These are phyloP conservation scores for Ginglymostoma cirratum DNA, from an alignment of 2,113 vertebrate species.

Conservation along the genomic window DNA sequence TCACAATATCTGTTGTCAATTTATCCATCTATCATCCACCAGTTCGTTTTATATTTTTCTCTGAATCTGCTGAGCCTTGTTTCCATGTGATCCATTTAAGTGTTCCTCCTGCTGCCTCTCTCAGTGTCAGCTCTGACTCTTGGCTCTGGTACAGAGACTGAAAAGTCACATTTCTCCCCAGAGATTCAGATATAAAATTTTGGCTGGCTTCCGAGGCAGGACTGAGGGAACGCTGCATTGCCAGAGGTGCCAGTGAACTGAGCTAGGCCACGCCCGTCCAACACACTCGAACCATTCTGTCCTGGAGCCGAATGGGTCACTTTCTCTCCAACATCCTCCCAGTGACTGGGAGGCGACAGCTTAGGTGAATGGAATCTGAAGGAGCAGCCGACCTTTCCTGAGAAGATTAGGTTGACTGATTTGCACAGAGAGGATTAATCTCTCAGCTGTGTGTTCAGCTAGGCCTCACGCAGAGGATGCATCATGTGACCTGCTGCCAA, in stretches of 20 bases:
- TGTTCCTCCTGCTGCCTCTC: neutral
- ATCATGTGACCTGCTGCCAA: neutral
- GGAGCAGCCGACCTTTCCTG: neutral
- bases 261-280: too few species aligned
- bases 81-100: neutral
- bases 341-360: neutral
- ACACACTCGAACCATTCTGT: neutral
- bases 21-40: neutral
- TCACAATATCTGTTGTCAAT: neutral
- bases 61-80: neutral
- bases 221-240: neutral
- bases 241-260: neutral
- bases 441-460: neutral
- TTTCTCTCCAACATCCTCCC: neutral
- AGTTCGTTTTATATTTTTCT: neutral
- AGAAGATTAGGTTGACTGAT: neutral
- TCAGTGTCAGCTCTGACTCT: neutral
- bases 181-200: neutral
- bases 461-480: neutral
- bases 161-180: neutral
- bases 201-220: neutral
- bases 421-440: neutral
- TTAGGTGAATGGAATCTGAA: neutral
- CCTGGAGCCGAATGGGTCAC: too few species aligned
- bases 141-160: neutral